Evolutionary conservation across 2,888 invertebrate species (phyloP).

Genomic region (Cylloceria caligata): DNA sequence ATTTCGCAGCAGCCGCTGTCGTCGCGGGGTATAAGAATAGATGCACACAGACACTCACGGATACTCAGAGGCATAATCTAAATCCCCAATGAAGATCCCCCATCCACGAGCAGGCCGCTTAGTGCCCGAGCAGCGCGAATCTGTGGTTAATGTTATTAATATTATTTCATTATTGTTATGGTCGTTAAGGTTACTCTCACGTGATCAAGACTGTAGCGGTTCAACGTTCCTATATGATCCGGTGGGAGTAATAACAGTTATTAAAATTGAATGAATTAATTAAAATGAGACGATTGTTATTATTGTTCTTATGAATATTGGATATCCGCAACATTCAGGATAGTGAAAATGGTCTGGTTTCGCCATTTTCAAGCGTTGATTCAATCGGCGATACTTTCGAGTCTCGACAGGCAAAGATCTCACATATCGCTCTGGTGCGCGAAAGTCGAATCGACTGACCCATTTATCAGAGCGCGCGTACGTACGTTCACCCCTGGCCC

Average conservation of each 20-base stretch:
- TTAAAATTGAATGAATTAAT: background rate
- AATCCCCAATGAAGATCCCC: no score
- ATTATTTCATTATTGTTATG: background rate
- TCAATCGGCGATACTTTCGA: constrained; percentile 47
- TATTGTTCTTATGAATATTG: background rate
- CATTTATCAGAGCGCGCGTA: constrained; percentile 18
- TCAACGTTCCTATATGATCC: no score
- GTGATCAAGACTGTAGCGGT: background rate
- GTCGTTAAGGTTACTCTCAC: constrained; percentile 8
- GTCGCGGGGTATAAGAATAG: no score
- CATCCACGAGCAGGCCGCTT: no score
- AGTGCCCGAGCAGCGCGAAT: no score
- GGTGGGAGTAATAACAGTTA: background rate
- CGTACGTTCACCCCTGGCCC: constrained; percentile 10
- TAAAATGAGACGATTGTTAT: background rate
- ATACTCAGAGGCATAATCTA: no score
- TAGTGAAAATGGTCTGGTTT: constrained; percentile 19
- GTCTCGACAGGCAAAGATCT: constrained; percentile 32
- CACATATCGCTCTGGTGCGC: constrained; percentile 27
- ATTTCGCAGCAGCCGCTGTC: no score
- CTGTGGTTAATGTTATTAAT: no score
- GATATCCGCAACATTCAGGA: no score
- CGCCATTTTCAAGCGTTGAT: constrained; percentile 18
- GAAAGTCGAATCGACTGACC: constrained; percentile 51
- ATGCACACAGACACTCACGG: no score